Evolutionary conservation across 2,888 invertebrate genomes (phyloP).

Genomic region (Lasiommata megera): DNA sequence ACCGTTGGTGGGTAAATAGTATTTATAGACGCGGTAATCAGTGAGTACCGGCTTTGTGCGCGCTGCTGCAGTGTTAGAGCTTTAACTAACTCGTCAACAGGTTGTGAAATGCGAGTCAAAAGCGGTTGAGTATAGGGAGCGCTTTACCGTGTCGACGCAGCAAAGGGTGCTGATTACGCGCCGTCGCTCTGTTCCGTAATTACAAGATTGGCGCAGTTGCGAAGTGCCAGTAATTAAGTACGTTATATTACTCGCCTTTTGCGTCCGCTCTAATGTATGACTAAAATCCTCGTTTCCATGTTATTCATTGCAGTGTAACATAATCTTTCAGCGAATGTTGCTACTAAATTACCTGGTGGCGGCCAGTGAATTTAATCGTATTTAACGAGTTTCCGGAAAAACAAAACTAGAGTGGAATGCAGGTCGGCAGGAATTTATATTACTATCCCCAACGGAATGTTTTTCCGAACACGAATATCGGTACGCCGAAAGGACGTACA

Average conservation of each 20-base stretch:
- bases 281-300: slow-evolving; percentile 23
- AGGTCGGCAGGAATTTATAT: neutral
- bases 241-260: slow-evolving; percentile 58
- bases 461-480: neutral
- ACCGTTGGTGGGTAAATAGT: slow-evolving; percentile 24
- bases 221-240: slow-evolving; percentile 74
- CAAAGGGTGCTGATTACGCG: slow-evolving; percentile 75
- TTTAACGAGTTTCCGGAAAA: neutral
- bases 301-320: slow-evolving; percentile 7
- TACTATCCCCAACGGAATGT: neutral
- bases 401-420: neutral
- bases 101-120: slow-evolving; percentile 73
- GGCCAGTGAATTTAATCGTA: neutral
- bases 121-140: slow-evolving; percentile 60
- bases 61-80: slow-evolving; percentile 56
- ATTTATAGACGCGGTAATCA: neutral
- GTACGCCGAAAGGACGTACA: no score
- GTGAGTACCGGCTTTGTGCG: slow-evolving; percentile 49
- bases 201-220: slow-evolving; percentile 72
- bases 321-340: slow-evolving; percentile 8
- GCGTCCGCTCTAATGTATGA: slow-evolving; percentile 35
- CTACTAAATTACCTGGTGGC: neutral
- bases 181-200: slow-evolving; percentile 68
- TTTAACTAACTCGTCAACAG: slow-evolving; percentile 74
- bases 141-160: slow-evolving; percentile 62